These are phyloP conservation scores for Polylopha cassiicola DNA, from an alignment of 2,888 invertebrate species.

Conservation along the genomic window DNA sequence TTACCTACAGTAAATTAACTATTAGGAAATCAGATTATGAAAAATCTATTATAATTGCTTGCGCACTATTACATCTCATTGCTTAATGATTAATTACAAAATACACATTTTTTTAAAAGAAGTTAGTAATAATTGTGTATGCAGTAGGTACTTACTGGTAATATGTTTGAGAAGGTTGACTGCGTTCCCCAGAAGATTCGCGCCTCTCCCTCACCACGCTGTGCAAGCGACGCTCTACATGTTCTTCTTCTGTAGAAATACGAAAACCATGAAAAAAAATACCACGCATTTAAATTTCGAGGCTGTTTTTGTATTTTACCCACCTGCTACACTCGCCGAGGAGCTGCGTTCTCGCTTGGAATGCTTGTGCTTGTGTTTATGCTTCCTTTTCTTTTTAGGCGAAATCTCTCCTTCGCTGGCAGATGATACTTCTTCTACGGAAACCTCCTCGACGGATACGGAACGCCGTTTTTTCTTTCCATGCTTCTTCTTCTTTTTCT, in stretches of 20 bases:
- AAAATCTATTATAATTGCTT: no score
- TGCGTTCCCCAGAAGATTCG: constrained; percentile 50
- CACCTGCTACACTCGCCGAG: constrained; percentile 52
- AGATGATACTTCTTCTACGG: constrained; percentile 49
- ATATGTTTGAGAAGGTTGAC: constrained; percentile 58
- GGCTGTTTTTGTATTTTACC: constrained; percentile 10
- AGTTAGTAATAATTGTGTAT: no score
- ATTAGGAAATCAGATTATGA: no score
- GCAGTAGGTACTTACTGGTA: constrained; percentile 73
- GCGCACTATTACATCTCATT: no score
- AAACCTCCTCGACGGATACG: constrained; percentile 47
- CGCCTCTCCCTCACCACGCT: constrained; percentile 66
- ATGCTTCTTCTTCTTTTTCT: constrained; percentile 74
- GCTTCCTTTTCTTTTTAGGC: constrained; percentile 63
- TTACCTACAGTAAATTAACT: constrained; percentile 16
- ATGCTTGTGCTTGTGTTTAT: constrained; percentile 58
- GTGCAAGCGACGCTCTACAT: constrained; percentile 49
- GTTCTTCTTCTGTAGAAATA: constrained; percentile 27
- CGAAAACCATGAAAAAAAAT: not conserved
- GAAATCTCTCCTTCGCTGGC: constrained; percentile 63
- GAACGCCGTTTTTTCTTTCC: constrained; percentile 63
- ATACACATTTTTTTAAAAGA: not conserved
- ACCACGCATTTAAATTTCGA: not conserved
- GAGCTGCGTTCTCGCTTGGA: constrained; percentile 50
- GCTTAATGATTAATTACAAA: no score